Base-by-base conservation (phyloP, 2,888 invertebrate genomes). In the Cetonia aurata region DNA sequence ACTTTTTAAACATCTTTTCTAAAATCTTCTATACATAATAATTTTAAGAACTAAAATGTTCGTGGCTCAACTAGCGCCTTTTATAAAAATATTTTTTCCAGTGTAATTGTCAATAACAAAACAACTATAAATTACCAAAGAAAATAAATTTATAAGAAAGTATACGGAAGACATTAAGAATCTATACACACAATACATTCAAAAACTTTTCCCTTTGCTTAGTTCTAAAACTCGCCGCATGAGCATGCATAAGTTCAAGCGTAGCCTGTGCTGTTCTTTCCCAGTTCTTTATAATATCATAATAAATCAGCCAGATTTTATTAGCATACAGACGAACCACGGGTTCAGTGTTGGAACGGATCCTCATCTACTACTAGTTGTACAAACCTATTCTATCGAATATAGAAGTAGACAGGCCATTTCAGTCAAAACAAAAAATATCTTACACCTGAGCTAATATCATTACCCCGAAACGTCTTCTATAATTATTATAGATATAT, bases 231-330 rank as follows among this genome's bases (percentile, higher is more conserved):
- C 48, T 48, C n/a, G 17, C 48, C 6, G 17, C 48, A 48, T 10
- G 17, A 13, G 17, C 17, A 1, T 13, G 25, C 4, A 25, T n/a
- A 25, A 25, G 25, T 25, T 25, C 25, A 3, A 3, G 25, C 4
- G 25, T n/a, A 48, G 13, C 1, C 1, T 48, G 13, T 17, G 6
- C 17, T 48, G 6, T 48, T 17, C 13, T 48, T 48, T 48, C 4
- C 17, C 6, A 48, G 48, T 48, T 48, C 48, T 13, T 48, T 48
- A n/a, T 6, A 48, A 13, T 1, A 13, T 25, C 25, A 65, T 65
- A 50, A 65, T 65, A 50, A 66, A 66, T 66, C 66, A 50, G 52
- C 37, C 66, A 53, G 46, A 52, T 17, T 66, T 37, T 66, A 66
- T 66, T 52, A 66, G 37, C 12, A 33, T 52, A 52, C 31, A 66